These are phyloP conservation scores for Pseudotriccus pelzelni DNA, from an alignment of 2,797 vertebrate genomes.

Conservation along the genomic window DNA sequence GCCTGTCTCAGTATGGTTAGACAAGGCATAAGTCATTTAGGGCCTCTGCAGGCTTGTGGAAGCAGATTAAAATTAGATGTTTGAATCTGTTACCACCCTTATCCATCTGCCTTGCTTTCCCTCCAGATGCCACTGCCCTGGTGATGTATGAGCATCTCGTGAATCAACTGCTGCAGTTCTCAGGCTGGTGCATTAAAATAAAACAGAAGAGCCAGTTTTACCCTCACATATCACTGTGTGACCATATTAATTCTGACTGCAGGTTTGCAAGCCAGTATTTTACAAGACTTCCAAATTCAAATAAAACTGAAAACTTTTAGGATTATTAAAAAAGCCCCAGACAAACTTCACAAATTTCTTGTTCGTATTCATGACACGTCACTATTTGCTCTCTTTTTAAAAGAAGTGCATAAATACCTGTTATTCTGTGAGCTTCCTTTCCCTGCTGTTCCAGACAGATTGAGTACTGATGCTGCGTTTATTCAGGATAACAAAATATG, in stretches of 20 bases:
- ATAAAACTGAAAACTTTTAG: background rate
- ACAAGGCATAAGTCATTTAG: background rate
- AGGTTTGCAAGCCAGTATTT: background rate
- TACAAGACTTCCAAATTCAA: background rate
- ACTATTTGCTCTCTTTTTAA: background rate
- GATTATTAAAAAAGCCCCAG: background rate
- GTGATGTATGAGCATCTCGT: fast-evolving
- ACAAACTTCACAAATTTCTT: background rate
- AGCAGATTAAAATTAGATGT: background rate
- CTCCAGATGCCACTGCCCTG: background rate
- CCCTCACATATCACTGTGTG: background rate
- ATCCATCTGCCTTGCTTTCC: background rate
- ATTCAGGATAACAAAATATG: constrained; percentile 75
- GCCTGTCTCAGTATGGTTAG: background rate
- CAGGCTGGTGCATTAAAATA: background rate
- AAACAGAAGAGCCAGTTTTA: background rate
- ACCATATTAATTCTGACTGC: background rate
- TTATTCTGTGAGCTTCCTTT: constrained; percentile 41
- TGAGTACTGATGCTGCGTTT: constrained; percentile 67
- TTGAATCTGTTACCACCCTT: background rate
- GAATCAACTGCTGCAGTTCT: background rate
- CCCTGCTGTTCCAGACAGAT: constrained; percentile 56
- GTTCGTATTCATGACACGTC: background rate
- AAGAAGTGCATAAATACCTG: constrained; percentile 66
- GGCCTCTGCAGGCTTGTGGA: background rate